These are phyloP conservation scores for Ichneumoninae sp. DNA, from an alignment of 2,888 invertebrate species.

Conservation along the genomic window DNA sequence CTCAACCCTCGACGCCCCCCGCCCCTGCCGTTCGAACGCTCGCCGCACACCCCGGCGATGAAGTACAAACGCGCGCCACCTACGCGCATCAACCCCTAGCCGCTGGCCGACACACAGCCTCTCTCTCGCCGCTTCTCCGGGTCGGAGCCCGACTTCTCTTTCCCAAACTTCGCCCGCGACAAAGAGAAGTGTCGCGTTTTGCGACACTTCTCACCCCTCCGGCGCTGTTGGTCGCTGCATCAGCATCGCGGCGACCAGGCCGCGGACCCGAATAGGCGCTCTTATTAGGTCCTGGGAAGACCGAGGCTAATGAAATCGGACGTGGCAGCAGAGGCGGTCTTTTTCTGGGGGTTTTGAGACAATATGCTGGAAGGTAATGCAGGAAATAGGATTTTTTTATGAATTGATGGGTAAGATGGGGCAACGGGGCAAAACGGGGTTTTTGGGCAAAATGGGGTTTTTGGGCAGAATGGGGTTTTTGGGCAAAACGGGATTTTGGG, in stretches of 20 bases:
- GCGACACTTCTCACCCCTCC: neutral
- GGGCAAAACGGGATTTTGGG: no score
- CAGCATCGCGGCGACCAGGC: neutral
- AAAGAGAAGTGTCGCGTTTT: slow-evolving; percentile 53
- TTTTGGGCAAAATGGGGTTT: no score
- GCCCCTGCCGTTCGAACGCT: slow-evolving; percentile 31
- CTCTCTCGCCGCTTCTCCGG: slow-evolving; percentile 14
- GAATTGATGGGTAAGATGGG: no score
- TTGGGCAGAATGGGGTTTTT: no score
- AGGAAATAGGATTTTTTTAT: no score
- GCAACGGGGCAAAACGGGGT: no score
- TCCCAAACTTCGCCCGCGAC: slow-evolving; percentile 53
- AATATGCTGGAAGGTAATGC: neutral
- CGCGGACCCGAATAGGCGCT: neutral
- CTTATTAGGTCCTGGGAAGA: slow-evolving; percentile 6
- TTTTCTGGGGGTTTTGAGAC: neutral
- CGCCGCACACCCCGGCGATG: slow-evolving; percentile 15
- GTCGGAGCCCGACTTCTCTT: slow-evolving; percentile 39
- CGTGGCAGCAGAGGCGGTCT: no score
- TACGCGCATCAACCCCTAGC: slow-evolving; percentile 23
- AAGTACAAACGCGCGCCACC: slow-evolving; percentile 52
- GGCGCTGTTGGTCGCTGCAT: neutral
- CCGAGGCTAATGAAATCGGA: slow-evolving; percentile 16
- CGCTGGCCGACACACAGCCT: neutral
- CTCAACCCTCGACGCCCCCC: slow-evolving; percentile 21